Conservation (phyloP, 2,888 invertebrate genomes). For the Steinernema scapterisci region DNA sequence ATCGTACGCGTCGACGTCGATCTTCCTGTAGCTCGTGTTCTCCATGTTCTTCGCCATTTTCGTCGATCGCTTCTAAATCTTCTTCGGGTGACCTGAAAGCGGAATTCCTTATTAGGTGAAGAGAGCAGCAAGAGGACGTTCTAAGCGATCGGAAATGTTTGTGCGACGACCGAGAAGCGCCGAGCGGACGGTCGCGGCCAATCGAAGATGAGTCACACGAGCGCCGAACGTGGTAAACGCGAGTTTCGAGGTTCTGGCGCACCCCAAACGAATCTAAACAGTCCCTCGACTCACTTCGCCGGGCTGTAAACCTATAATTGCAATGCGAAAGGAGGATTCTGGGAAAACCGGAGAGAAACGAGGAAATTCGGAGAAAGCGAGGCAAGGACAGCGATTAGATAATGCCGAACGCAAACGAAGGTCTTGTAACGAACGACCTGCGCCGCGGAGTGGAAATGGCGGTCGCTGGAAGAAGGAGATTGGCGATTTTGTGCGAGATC, state of each 20-base stretch:
- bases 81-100: not conserved
- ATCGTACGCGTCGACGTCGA: conserved; percentile 63
- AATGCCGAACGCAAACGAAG: not conserved
- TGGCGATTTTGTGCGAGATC: too few species aligned
- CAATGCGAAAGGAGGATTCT: not conserved
- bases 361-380: not conserved
- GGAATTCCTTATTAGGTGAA: not conserved
- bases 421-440: not conserved
- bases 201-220: conserved; percentile 2
- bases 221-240: not conserved
- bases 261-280: not conserved
- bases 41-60: conserved; percentile 61
- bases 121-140: not conserved
- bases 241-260: not conserved
- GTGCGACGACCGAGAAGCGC: conserved; percentile 11
- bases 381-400: not conserved
- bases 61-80: not conserved
- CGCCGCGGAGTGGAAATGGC: too few species aligned
- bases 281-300: too few species aligned
- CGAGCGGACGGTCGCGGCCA: not conserved
- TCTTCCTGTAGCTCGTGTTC: conserved; percentile 57
- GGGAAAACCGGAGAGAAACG: not conserved
- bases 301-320: not conserved
- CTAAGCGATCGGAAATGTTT: not conserved
- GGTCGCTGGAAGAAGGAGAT: too few species aligned